Evolutionary conservation across 2,113 vertebrate genomes (phyloP).

Genomic region (Hippopotamus amphibius): DNA sequence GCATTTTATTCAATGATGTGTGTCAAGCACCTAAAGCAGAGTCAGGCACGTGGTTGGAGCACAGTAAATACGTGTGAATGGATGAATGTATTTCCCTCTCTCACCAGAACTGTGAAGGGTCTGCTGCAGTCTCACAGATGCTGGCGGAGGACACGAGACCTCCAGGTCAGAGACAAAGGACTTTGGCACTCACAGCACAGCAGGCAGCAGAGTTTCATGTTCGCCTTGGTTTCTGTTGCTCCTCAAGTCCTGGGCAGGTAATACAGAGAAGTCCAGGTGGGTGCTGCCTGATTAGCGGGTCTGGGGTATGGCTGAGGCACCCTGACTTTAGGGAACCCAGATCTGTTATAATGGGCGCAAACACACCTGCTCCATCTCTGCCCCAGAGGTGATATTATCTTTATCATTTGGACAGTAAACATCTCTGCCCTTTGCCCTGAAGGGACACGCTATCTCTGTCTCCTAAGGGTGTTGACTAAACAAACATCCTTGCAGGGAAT

Average conservation of each 20-base stretch:
- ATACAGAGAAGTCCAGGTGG: accelerated
- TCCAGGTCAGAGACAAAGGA: background rate
- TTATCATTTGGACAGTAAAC: background rate
- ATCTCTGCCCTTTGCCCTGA: background rate
- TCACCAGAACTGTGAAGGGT: background rate
- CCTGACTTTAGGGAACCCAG: background rate
- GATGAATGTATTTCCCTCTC: background rate
- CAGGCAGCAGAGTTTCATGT: too few species aligned
- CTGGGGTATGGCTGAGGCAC: background rate
- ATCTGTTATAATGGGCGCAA: background rate
- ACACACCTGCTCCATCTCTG: background rate
- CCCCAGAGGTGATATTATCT: too few species aligned
- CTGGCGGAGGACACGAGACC: background rate
- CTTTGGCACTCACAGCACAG: background rate
- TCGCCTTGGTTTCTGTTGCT: background rate
- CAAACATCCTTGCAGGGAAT: background rate
- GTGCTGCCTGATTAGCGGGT: background rate
- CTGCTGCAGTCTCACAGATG: background rate
- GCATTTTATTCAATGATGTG: background rate
- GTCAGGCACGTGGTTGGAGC: background rate
- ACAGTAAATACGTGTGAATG: background rate
- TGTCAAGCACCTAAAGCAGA: background rate
- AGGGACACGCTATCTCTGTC: background rate
- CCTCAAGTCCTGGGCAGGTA: too few species aligned
- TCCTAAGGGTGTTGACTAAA: background rate